Percentiles rank a stretch among this genome's conserved stretches.
These are phyloP conservation scores for Xenopus petersii DNA, from an alignment of 2,797 vertebrate genomes.

Conservation along the genomic window DNA sequence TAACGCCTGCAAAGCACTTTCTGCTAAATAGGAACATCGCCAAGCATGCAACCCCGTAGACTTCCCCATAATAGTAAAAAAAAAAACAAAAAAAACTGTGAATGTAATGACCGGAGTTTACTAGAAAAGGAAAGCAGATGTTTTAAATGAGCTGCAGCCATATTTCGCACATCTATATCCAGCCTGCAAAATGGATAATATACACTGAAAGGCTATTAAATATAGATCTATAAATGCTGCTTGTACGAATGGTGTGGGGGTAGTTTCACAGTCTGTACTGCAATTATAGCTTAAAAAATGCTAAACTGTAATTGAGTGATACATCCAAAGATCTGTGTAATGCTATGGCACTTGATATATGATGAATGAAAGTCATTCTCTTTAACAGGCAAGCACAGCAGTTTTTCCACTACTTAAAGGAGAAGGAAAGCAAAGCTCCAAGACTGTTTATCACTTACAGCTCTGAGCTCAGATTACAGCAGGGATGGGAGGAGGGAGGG, in stretches of 20 bases:
- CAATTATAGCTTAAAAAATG: no score
- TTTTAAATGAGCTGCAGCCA: constrained; percentile 38
- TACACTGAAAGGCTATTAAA: neutral
- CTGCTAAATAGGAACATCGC: constrained; percentile 51
- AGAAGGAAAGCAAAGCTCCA: no score
- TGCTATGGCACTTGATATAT: no score
- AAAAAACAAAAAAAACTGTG: constrained; percentile 50
- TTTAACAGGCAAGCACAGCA: no score
- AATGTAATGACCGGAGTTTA: constrained; percentile 56
- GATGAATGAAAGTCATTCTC: no score
- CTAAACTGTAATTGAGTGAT: no score
- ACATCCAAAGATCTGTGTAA: no score
- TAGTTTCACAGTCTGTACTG: no score
- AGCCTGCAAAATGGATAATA: constrained; percentile 9
- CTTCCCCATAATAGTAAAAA: constrained; percentile 56
- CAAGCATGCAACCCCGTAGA: constrained; percentile 43
- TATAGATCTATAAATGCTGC: neutral
- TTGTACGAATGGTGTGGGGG: neutral
- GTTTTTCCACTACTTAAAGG: no score
- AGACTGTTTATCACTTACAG: no score
- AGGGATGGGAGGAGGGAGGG: no score
- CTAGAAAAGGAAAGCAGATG: constrained; percentile 56
- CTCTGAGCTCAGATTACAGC: no score
- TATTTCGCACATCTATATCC: constrained; percentile 10
- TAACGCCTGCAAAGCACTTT: constrained; percentile 44